These are phyloP conservation scores for Muntiacus muntjak DNA, from an alignment of 2,113 vertebrate species.

Conservation along the genomic window DNA sequence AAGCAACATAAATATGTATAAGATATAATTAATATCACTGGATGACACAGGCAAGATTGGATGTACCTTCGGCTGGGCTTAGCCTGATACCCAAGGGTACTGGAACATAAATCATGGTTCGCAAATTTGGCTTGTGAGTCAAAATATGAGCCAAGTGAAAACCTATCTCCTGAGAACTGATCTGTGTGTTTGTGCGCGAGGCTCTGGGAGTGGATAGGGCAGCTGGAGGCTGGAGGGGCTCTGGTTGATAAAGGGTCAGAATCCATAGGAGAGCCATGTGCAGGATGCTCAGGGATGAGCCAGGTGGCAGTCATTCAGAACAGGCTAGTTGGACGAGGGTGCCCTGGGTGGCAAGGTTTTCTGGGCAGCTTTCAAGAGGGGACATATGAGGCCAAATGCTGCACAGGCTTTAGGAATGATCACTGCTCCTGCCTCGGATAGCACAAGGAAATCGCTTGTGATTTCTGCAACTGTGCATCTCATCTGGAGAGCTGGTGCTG, in stretches of 20 bases:
- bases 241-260: neutral
- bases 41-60: neutral
- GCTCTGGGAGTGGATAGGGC: neutral
- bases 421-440: neutral
- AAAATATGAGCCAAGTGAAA: neutral
- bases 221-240: neutral
- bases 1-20: neutral
- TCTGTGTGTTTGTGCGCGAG: neutral
- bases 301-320: neutral
- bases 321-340: neutral
- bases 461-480: neutral
- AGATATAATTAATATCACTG: neutral
- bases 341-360: neutral
- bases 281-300: neutral
- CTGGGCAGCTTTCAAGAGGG: neutral
- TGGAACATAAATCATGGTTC: neutral
- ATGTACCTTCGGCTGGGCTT: neutral
- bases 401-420: neutral
- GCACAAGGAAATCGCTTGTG: neutral
- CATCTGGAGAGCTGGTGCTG: neutral
- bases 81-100: neutral
- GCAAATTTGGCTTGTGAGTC: neutral
- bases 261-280: accelerated
- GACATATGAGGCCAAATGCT: neutral
- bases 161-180: neutral